Conservation (phyloP, 2,113 vertebrate genomes). For the Vulpes ferrilata region DNA sequence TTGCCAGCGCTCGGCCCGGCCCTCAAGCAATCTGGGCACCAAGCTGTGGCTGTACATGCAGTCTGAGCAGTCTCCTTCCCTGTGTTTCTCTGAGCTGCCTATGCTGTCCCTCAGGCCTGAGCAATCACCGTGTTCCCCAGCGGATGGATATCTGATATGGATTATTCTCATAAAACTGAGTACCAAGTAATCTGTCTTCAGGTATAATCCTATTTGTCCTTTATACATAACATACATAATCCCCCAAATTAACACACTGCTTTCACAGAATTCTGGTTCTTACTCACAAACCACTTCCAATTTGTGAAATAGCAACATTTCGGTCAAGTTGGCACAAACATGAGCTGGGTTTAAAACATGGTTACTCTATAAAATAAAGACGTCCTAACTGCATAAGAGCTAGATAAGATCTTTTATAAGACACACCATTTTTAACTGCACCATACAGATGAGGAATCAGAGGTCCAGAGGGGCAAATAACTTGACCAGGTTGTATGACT, state of each 20-base stretch:
- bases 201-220: neutral
- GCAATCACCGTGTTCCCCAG: fast-evolving
- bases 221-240: neutral
- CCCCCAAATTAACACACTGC: neutral
- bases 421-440: neutral
- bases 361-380: neutral
- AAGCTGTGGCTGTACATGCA: neutral
- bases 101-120: fast-evolving
- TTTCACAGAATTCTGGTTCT: neutral
- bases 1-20: fast-evolving
- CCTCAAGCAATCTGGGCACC: neutral
- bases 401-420: neutral
- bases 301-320: neutral
- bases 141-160: too few relatives aligned
- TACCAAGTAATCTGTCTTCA: neutral
- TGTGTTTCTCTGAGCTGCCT: neutral
- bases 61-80: neutral
- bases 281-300: neutral
- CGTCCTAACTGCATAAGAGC: neutral
- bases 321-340: neutral
- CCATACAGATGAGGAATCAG: neutral
- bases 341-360: neutral
- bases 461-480: neutral
- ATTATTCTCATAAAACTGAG: neutral
- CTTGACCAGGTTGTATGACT: neutral